A percentile compares a stretch with the other conserved stretches of the same genome.
These are phyloP conservation scores for Dynastes maya DNA, from an alignment of 2,888 invertebrate genomes.

Conservation along the genomic window DNA sequence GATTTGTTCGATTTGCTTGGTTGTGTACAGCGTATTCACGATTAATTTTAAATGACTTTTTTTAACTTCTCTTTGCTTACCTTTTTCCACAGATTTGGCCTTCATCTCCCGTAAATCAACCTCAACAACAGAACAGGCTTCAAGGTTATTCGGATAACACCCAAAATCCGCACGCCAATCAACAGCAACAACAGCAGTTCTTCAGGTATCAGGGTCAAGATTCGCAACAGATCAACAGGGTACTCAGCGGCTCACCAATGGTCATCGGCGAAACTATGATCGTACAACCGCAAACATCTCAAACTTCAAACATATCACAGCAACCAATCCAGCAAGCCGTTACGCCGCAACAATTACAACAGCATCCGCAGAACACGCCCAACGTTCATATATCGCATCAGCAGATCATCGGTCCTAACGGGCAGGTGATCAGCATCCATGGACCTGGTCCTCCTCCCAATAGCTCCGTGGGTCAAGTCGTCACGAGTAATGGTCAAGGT, in stretches of 20 bases:
- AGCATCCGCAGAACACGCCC: constrained; percentile 55
- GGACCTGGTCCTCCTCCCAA: constrained; percentile 62
- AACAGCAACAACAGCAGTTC: constrained; percentile 57
- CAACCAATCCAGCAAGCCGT: constrained; percentile 55
- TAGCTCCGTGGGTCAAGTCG: constrained; percentile 54
- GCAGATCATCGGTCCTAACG: constrained; percentile 74
- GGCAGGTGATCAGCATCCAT: constrained; percentile 76
- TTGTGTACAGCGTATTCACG: background rate
- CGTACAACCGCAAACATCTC: constrained; percentile 64
- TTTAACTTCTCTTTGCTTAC: background rate
- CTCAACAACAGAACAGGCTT: constrained; percentile 57
- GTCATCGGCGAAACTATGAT: constrained; percentile 64
- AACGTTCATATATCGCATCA: constrained; percentile 63
- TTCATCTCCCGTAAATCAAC: constrained; percentile 59
- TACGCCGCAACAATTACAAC: constrained; percentile 57
- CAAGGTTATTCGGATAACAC: constrained; percentile 63
- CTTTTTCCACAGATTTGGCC: constrained; percentile 62
- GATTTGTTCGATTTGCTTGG: constrained; percentile 11
- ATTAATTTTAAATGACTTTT: background rate
- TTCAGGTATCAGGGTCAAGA: constrained; percentile 66
- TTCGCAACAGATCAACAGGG: constrained; percentile 58
- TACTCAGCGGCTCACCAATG: constrained; percentile 62
- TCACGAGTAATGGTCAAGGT: constrained; percentile 46
- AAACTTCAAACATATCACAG: constrained; percentile 58
- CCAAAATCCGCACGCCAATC: constrained; percentile 64